phyloP scores from a whole-genome alignment of 1,140 invertebrate species.

The Cherax destructor region DNA sequence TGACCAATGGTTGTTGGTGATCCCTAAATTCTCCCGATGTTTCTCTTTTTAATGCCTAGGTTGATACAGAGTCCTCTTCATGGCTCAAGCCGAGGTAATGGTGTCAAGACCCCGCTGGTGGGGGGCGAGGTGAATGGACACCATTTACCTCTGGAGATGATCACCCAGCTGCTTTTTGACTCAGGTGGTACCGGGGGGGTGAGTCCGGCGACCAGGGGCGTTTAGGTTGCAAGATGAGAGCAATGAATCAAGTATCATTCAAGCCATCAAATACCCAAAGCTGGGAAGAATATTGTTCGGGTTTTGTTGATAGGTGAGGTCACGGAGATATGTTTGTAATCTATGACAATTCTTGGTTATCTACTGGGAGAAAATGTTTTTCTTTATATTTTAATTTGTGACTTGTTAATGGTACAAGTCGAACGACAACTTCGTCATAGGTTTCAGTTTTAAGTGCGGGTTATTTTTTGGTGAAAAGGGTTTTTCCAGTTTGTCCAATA shows the following conservation, averaged over 20 bases:
- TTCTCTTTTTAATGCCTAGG: constrained; percentile 45
- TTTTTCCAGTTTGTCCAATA: too few relatives aligned
- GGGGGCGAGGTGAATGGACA: constrained; percentile 73
- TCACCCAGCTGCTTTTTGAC: constrained; percentile 55
- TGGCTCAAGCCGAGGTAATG: constrained; percentile 73
- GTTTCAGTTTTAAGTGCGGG: too few relatives aligned
- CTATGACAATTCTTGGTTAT: too few relatives aligned
- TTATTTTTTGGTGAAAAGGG: too few relatives aligned
- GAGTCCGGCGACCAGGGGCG: not conserved
- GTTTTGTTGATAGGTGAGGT: constrained; percentile 69
- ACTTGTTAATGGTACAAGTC: too few relatives aligned
- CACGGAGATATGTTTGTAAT: not conserved
- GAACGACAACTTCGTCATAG: too few relatives aligned
- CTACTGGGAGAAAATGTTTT: too few relatives aligned
- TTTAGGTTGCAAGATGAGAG: not conserved
- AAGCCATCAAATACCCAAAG: constrained; percentile 62
- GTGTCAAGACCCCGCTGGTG: constrained; percentile 70
- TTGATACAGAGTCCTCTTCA: constrained; percentile 74
- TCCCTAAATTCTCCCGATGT: too few relatives aligned
- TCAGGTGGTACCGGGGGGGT: not conserved
- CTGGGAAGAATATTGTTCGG: constrained; percentile 59
- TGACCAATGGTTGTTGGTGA: too few relatives aligned
- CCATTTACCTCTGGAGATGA: constrained; percentile 48
- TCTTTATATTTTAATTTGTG: too few relatives aligned
- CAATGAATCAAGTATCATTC: constrained; percentile 16